Evolutionary conservation across 2,888 invertebrate species (phyloP).

Genomic region (Drosophila heteroneura): DNA sequence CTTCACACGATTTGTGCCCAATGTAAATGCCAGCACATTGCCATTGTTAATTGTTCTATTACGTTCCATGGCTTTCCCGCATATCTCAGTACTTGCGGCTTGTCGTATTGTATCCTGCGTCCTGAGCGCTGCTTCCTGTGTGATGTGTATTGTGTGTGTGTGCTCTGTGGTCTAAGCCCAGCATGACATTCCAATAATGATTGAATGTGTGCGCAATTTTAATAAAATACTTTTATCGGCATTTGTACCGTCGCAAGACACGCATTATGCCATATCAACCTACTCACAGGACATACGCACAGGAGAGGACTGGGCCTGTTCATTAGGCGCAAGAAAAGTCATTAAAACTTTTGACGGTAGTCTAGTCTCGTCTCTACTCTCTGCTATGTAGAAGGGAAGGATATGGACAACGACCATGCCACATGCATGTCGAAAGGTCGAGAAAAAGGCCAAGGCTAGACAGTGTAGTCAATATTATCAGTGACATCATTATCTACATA

Average conservation of each 20-base stretch:
- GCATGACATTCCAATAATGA: conserved; percentile 79
- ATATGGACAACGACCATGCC: conserved; percentile 6
- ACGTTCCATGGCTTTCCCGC: conserved; percentile 27
- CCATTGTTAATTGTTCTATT: conserved; percentile 48
- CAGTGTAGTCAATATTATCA: conserved; percentile 45
- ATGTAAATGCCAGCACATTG: conserved; percentile 51
- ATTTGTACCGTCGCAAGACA: conserved; percentile 68
- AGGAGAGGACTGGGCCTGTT: conserved; percentile 36
- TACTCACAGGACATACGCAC: conserved; percentile 16
- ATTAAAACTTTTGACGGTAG: conserved; percentile 72
- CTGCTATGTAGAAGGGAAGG: not conserved
- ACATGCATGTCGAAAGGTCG: conserved; percentile 62
- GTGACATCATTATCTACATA: conserved; percentile 24
- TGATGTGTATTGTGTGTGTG: conserved; percentile 5
- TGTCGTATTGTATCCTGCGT: conserved; percentile 36
- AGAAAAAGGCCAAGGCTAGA: conserved; percentile 59
- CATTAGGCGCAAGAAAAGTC: conserved; percentile 72
- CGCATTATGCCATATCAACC: conserved; percentile 38
- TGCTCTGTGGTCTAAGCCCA: conserved; percentile 41
- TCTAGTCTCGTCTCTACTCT: not conserved
- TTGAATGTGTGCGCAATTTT: conserved; percentile 81
- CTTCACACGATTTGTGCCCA: conserved; percentile 14
- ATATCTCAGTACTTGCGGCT: conserved; percentile 43
- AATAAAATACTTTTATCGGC: conserved; percentile 81
- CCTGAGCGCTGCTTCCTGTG: not conserved